Conservation (phyloP, 2,888 invertebrate species). For the Chrysina gloriosa region DNA sequence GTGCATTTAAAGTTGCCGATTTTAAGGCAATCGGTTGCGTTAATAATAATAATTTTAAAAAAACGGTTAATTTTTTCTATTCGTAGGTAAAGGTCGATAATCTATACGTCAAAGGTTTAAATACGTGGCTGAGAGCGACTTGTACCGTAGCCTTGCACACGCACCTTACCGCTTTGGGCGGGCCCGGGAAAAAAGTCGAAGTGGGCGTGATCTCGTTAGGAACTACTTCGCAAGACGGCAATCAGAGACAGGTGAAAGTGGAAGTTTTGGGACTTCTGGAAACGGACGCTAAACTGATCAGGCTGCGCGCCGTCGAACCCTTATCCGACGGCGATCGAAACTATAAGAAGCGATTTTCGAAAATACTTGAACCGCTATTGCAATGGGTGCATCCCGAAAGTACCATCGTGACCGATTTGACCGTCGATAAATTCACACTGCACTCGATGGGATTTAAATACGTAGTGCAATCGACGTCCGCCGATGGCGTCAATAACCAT, state of each 20-base stretch:
- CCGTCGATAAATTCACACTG: constrained; percentile 84
- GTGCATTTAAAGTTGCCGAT: no score
- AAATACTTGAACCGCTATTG: constrained; percentile 82
- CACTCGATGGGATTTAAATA: constrained; percentile 83
- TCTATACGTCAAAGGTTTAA: constrained; percentile 75
- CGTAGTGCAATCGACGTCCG: constrained; percentile 73
- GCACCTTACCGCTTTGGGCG: constrained; percentile 80
- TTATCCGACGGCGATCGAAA: constrained; percentile 81
- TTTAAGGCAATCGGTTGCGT: no score
- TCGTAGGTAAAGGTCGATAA: constrained; percentile 74
- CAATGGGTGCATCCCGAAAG: constrained; percentile 85
- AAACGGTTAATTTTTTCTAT: neutral
- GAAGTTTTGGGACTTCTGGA: constrained; percentile 89
- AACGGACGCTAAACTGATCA: constrained; percentile 76
- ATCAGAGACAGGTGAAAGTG: constrained; percentile 79
- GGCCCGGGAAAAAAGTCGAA: constrained; percentile 77
- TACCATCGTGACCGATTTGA: constrained; percentile 82
- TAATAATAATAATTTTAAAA: no score
- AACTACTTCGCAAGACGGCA: constrained; percentile 81
- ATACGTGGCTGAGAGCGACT: constrained; percentile 78
- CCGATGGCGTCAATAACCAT: constrained; percentile 63
- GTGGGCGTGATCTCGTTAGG: constrained; percentile 88
- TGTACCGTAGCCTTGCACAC: constrained; percentile 86
- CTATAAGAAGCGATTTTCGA: constrained; percentile 82
- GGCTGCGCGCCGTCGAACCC: constrained; percentile 86